These are phyloP conservation scores for Anniella stebbinsi DNA, from an alignment of 2,797 vertebrate species.

Conservation along the genomic window DNA sequence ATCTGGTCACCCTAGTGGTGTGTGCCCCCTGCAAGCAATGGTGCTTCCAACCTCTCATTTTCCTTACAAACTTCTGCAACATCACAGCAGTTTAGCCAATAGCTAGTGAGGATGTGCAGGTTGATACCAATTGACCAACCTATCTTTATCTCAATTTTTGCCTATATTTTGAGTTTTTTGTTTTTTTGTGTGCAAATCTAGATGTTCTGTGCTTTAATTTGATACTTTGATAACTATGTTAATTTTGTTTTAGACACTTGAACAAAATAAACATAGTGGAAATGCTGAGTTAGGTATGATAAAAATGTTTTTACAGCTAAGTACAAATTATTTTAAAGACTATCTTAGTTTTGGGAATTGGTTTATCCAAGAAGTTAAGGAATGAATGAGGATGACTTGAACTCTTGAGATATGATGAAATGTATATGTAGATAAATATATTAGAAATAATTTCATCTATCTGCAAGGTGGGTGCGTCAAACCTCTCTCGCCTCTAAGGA, in stretches of 20 bases:
- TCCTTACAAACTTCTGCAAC: not conserved
- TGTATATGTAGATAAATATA: constrained; percentile 6
- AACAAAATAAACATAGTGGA: not conserved
- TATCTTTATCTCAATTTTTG: not conserved
- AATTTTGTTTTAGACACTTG: no score
- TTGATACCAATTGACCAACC: not conserved
- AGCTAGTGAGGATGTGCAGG: not conserved
- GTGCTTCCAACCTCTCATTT: not conserved
- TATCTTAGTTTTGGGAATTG: not conserved
- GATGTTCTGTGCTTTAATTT: not conserved
- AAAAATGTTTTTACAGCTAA: not conserved
- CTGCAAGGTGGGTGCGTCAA: constrained; percentile 24
- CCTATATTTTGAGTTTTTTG: not conserved
- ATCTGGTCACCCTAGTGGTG: no score
- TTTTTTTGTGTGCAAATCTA: not conserved
- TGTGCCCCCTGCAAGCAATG: no score
- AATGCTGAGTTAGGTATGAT: not conserved
- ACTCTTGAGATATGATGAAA: not conserved
- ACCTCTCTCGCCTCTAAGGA: constrained; percentile 62
- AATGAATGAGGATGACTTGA: not conserved
- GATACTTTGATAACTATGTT: not conserved
- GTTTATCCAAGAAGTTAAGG: not conserved
- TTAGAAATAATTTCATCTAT: constrained; percentile 10
- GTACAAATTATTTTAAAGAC: not conserved
- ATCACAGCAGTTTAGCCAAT: not conserved